Percentiles rank a stretch among this genome's conserved stretches.
Conservation (phyloP, 2,797 vertebrate species). For the Cossypha polioptera region DNA sequence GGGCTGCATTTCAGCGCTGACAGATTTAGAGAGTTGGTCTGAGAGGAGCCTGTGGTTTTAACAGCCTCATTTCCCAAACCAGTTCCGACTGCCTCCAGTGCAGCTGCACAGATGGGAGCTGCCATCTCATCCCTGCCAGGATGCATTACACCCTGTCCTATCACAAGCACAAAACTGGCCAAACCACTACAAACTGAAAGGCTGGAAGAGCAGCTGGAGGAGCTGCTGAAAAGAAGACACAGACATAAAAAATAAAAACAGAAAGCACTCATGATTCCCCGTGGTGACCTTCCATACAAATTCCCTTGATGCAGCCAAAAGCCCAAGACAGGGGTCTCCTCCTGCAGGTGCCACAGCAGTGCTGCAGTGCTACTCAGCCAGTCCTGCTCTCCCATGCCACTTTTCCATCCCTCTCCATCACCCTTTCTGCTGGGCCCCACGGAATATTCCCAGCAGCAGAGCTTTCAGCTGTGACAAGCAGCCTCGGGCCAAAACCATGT, state of each 20-base stretch:
- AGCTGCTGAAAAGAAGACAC: not conserved
- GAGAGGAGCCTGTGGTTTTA: not conserved
- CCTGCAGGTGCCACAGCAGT: not conserved
- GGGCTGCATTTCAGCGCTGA: not conserved
- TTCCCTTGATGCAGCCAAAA: not conserved
- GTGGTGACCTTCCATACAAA: not conserved
- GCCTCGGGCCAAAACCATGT: not conserved
- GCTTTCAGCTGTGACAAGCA: not conserved
- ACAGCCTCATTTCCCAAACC: constrained; percentile 5
- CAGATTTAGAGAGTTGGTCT: not conserved
- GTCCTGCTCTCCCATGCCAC: not conserved
- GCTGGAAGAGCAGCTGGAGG: not conserved
- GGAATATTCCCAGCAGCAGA: not conserved
- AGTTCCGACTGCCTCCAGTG: not conserved
- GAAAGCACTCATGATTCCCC: not conserved
- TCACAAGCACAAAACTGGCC: not conserved
- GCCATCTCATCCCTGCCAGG: not conserved
- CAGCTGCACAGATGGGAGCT: not conserved
- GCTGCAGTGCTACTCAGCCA: not conserved
- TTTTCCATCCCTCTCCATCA: not conserved
- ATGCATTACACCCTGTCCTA: not conserved
- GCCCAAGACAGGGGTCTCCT: fast-evolving
- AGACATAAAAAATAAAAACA: not conserved
- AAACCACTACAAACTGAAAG: not conserved
- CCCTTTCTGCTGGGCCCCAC: not conserved